Conservation (phyloP, 1,140 invertebrate species). For the Caerostris darwini region DNA sequence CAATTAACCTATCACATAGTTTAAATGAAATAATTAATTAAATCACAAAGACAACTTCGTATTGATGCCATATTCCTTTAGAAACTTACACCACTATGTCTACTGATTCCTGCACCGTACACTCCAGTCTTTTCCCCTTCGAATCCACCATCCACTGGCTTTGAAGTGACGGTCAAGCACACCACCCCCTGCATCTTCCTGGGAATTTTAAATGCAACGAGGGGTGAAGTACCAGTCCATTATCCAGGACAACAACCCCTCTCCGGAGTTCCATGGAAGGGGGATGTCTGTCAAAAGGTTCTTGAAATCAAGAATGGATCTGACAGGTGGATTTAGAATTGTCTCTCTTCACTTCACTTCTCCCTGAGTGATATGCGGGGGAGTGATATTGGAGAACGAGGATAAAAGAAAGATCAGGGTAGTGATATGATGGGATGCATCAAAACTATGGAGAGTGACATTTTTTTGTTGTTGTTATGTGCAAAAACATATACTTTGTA, state of each 20-base stretch:
- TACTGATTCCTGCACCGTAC: too few relatives aligned
- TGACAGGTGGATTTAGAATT: slow-evolving; percentile 42
- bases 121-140: background rate
- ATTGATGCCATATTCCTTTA: background rate
- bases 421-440: background rate
- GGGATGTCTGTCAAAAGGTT: background rate
- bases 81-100: background rate
- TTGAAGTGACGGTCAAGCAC: background rate
- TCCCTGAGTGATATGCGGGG: background rate
- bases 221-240: background rate
- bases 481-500: too few relatives aligned
- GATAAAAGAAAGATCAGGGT: background rate
- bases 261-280: background rate
- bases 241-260: background rate
- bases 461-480: too few relatives aligned
- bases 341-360: background rate
- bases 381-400: background rate
- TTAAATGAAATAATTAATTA: too few relatives aligned
- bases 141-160: background rate
- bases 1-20: too few relatives aligned
- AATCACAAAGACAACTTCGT: too few relatives aligned
- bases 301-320: slow-evolving; percentile 17
- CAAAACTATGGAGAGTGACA: background rate
- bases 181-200: background rate
- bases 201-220: background rate